These are phyloP conservation scores for Watsonalla cultraria DNA, from an alignment of 2,888 invertebrate species.

Conservation along the genomic window DNA sequence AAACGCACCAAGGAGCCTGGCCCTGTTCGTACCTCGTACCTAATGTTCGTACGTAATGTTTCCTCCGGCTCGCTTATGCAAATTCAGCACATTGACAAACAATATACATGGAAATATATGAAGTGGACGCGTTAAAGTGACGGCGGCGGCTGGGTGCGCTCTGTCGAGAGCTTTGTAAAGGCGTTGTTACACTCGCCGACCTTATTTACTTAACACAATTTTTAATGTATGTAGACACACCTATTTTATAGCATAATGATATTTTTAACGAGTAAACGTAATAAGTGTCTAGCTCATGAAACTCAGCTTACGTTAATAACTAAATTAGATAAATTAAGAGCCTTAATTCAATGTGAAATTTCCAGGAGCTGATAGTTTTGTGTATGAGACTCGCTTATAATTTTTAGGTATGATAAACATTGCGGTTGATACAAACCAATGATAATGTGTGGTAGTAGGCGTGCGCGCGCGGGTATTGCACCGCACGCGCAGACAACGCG, in stretches of 20 bases:
- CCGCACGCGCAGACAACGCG: conserved; percentile 37
- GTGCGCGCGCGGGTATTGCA: conserved; percentile 9
- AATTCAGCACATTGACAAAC: conserved; percentile 61
- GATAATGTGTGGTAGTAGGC: conserved; percentile 17
- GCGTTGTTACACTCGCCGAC: conserved; percentile 7
- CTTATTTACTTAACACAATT: not conserved
- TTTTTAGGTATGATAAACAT: conserved; percentile 1
- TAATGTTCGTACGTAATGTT: conserved; percentile 52
- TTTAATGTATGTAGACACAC: not conserved
- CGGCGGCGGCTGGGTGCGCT: conserved; percentile 44
- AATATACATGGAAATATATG: conserved; percentile 64
- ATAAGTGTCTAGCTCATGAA: too few relatives aligned
- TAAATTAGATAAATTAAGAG: too few relatives aligned
- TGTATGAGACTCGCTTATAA: too few relatives aligned
- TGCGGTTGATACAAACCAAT: conserved; percentile 16
- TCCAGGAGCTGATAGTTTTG: too few relatives aligned
- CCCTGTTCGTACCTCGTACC: conserved; percentile 42
- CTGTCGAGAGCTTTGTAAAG: conserved; percentile 17
- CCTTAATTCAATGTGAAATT: too few relatives aligned
- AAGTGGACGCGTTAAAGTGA: conserved; percentile 59
- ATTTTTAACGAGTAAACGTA: not conserved
- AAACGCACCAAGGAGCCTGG: conserved; percentile 45
- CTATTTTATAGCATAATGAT: not conserved
- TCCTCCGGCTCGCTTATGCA: conserved; percentile 60
- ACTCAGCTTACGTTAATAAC: not conserved